These are phyloP conservation scores for Auanema sp. DNA, from an alignment of 2,888 invertebrate genomes.

Conservation along the genomic window DNA sequence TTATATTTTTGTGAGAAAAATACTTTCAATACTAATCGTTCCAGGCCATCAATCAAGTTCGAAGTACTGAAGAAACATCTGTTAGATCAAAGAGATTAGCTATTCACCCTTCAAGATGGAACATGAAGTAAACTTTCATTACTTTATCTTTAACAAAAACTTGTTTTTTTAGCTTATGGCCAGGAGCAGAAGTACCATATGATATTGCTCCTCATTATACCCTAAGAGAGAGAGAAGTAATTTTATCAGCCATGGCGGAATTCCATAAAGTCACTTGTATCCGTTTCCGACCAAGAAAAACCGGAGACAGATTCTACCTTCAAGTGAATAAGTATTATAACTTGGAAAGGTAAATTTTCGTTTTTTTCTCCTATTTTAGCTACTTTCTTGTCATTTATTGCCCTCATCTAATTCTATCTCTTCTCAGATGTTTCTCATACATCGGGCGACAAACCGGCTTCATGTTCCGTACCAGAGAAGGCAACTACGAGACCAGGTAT, in stretches of 20 bases:
- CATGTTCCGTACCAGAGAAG: constrained; percentile 35
- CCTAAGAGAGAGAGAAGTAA: constrained; percentile 25
- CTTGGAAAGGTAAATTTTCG: constrained; percentile 21
- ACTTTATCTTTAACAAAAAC: too few species aligned
- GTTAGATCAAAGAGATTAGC: constrained; percentile 27
- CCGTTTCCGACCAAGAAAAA: constrained; percentile 35
- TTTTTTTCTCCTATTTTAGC: too few species aligned
- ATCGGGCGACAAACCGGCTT: constrained; percentile 37
- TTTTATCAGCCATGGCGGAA: constrained; percentile 39
- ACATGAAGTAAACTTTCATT: constrained; percentile 26
- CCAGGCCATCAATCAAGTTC: too few species aligned
- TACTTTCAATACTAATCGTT: too few species aligned
- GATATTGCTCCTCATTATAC: constrained; percentile 41
- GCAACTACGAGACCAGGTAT: constrained; percentile 36
- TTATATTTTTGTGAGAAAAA: too few species aligned
- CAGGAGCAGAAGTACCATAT: constrained; percentile 37
- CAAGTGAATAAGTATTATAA: constrained; percentile 43
- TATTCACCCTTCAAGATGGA: constrained; percentile 40
- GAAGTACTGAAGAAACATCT: too few species aligned
- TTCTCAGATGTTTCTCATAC: constrained; percentile 38
- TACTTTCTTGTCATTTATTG: too few species aligned
- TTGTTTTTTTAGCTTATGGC: constrained; percentile 40
- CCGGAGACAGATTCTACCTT: constrained; percentile 32
- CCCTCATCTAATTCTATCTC: not conserved
- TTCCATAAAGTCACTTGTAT: constrained; percentile 38